Base-by-base conservation (phyloP, 2,113 vertebrate species). In the Ivindomyrus marchei region DNA sequence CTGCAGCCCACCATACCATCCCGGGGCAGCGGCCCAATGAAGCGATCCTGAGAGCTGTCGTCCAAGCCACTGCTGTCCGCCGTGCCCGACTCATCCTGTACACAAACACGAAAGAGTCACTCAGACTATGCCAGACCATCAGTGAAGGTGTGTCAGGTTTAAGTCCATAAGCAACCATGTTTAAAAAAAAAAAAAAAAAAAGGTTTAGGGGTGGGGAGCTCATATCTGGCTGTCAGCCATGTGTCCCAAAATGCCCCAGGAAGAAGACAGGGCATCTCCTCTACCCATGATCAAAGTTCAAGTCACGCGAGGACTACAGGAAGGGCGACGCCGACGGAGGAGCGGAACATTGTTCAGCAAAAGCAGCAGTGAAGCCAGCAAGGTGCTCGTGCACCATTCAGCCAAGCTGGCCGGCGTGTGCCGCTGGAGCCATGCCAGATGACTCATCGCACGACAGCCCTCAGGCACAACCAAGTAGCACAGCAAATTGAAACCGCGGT, bases 1-100 rank as follows among this genome's bases (percentile, higher is more conserved):
- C 97, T 96, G 92, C 97, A 97, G 77, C 97, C 96, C 83, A 96
- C 93, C 39, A 97, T 97, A 91, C 97, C 93, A 88, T 99, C 98
- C 94, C 97, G 97, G 19, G 97, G 97, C 90, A 98, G 95, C 1
- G 98, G 98, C 31, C 98, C 98, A 88, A 99, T 97, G 90, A 99
- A 97, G 58, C 97, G 96, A 92, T 98, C 98, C 90, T 97, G 97
- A 1, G 94, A 94, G 86, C 93, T 95, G 89, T 99, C 98, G 77
- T 99, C 96, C 45, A 96, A 89, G 9, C 96, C 96, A 89, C 95
- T 96, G 95, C 95, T 96, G 70, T 96, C 97, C 27, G 97, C 93
- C n/a, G 96, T 87, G 92, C 93, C 94, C 0, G 97, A 96, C 90
- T 98, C 98, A 92, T 99, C 97, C 98, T 99, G 93, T 17, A 88